Percentiles rank a stretch among this genome's conserved stretches.
Conservation (phyloP, 2,113 vertebrate species). For the Charadrius vociferus region DNA sequence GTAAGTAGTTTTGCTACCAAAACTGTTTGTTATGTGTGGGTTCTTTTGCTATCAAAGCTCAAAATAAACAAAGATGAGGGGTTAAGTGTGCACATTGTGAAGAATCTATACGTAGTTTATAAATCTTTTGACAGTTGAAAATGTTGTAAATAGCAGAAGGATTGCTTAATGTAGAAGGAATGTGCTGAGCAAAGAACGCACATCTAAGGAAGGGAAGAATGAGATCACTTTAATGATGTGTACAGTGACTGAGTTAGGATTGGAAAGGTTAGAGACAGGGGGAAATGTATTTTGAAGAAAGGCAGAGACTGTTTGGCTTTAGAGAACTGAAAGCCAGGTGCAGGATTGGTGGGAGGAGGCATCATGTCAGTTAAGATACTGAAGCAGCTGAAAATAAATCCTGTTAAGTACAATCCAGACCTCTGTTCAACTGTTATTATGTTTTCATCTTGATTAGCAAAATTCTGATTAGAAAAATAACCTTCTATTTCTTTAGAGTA, state of each 20-base stretch:
- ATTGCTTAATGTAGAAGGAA: constrained; percentile 30
- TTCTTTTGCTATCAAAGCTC: background rate
- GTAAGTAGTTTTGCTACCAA: background rate
- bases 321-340: background rate
- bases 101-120: background rate
- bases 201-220: background rate
- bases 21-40: background rate
- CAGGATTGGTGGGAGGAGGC: background rate
- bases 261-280: background rate
- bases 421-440: background rate
- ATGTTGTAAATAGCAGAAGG: background rate
- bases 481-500: background rate
- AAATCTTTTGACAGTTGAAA: background rate
- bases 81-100: background rate
- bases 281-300: background rate
- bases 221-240: background rate
- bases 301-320: background rate
- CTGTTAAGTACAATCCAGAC: background rate
- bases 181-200: background rate
- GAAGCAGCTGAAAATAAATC: background rate
- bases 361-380: background rate
- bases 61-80: background rate
- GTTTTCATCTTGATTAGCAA: background rate
- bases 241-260: background rate
- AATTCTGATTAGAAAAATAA: background rate